A percentile compares a stretch with the other conserved stretches of the same genome.
Evolutionary conservation across 2,797 vertebrate genomes (phyloP).

Genomic region (Okamejei kenojei): DNA sequence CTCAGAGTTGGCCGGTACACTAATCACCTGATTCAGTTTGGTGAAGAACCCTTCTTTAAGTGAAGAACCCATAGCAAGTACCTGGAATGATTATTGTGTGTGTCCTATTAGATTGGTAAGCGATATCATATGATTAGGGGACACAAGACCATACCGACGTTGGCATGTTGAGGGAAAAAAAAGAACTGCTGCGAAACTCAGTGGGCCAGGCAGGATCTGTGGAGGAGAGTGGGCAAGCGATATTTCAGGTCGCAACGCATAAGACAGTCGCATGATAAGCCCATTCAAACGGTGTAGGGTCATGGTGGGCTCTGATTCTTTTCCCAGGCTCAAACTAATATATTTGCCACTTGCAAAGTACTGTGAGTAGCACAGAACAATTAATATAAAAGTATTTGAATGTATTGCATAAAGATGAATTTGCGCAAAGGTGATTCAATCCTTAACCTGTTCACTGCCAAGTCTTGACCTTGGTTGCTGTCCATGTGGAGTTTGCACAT

Average conservation of each 20-base stretch:
- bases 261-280: too few relatives aligned
- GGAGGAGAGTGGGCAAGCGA: too few relatives aligned
- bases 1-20: neutral
- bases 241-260: too few relatives aligned
- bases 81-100: neutral
- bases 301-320: neutral
- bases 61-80: neutral
- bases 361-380: neutral
- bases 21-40: too few relatives aligned
- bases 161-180: too few relatives aligned
- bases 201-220: too few relatives aligned
- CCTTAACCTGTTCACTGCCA: too few relatives aligned
- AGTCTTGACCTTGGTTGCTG: too few relatives aligned
- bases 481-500: too few relatives aligned
- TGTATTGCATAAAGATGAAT: neutral
- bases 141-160: too few relatives aligned
- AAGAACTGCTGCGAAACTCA: too few relatives aligned
- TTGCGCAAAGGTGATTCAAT: neutral
- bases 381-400: neutral
- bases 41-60: neutral
- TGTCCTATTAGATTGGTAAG: neutral
- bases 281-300: neutral
- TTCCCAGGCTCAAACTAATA: neutral
- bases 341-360: neutral
- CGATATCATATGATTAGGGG: neutral